phyloP scores from a whole-genome alignment of 2,888 invertebrate species.

The Sminthurinus aureus region DNA sequence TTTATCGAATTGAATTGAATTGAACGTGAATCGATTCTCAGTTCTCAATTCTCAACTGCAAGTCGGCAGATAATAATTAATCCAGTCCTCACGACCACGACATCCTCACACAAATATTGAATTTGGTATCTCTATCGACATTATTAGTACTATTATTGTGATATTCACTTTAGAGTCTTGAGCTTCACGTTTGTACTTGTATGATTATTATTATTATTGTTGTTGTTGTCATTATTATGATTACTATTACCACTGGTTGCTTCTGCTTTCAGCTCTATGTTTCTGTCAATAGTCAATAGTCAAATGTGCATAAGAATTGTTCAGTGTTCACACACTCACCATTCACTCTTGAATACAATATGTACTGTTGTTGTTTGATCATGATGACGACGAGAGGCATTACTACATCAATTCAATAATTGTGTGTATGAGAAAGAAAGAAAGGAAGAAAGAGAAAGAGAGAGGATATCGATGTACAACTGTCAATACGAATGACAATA shows the following conservation, averaged over 20 bases:
- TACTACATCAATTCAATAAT: neutral
- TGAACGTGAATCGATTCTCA: neutral
- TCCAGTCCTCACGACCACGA: conserved; percentile 9
- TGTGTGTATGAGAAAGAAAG: neutral
- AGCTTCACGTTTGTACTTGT: too few relatives aligned
- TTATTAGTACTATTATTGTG: too few relatives aligned
- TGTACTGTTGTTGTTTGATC: too few relatives aligned
- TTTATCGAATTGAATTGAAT: neutral
- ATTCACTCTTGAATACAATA: neutral
- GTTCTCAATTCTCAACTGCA: neutral
- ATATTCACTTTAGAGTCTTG: too few relatives aligned
- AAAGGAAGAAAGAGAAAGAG: too few relatives aligned
- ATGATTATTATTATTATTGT: too few relatives aligned
- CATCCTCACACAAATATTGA: neutral
- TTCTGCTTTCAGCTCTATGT: too few relatives aligned
- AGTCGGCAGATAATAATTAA: conserved; percentile 21
- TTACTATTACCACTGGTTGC: too few relatives aligned
- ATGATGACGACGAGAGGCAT: neutral
- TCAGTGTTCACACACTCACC: neutral
- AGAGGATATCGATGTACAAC: neutral
- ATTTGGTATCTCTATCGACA: neutral
- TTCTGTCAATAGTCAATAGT: too few relatives aligned
- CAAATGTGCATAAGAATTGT: neutral
- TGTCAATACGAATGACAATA: neutral
- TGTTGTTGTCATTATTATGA: too few relatives aligned